Conservation (phyloP, 2,797 vertebrate species). For the Phylloscopus collybita region DNA sequence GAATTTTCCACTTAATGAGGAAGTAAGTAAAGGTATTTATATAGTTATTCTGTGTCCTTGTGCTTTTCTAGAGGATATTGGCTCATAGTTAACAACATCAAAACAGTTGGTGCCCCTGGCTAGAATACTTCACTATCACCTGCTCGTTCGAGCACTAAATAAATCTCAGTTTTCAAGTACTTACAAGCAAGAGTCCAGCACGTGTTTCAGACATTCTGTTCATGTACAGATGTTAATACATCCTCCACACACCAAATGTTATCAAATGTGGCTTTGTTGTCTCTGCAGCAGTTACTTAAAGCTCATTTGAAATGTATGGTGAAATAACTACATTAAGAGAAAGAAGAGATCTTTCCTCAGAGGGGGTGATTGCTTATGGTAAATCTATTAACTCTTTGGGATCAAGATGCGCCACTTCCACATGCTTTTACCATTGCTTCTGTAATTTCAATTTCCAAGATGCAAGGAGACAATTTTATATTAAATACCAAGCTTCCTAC, state of each 20-base stretch:
- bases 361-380: not conserved
- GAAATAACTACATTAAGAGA: not conserved
- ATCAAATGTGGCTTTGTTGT: not conserved
- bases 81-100: slow-evolving; percentile 33
- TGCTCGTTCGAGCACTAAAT: slow-evolving; percentile 40
- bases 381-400: not conserved
- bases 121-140: slow-evolving; percentile 62
- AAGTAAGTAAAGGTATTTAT: slow-evolving; percentile 4
- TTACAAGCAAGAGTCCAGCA: slow-evolving; percentile 62
- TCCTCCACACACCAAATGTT: not conserved
- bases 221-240: slow-evolving; percentile 24
- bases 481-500: not conserved
- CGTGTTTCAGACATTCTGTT: slow-evolving; percentile 34
- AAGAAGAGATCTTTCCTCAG: not conserved
- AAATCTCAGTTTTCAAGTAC: slow-evolving; percentile 67
- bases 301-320: not conserved
- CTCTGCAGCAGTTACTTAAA: not conserved
- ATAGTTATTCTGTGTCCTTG: not conserved
- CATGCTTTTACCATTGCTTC: not conserved
- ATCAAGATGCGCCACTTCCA: slow-evolving; percentile 22
- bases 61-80: slow-evolving; percentile 22
- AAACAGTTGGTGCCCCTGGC: slow-evolving; percentile 58
- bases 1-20: not conserved
- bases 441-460: not conserved
- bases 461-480: not conserved